Evolutionary conservation across 2,797 vertebrate genomes (phyloP).

Genomic region (Heteromormyrus szaboi): DNA sequence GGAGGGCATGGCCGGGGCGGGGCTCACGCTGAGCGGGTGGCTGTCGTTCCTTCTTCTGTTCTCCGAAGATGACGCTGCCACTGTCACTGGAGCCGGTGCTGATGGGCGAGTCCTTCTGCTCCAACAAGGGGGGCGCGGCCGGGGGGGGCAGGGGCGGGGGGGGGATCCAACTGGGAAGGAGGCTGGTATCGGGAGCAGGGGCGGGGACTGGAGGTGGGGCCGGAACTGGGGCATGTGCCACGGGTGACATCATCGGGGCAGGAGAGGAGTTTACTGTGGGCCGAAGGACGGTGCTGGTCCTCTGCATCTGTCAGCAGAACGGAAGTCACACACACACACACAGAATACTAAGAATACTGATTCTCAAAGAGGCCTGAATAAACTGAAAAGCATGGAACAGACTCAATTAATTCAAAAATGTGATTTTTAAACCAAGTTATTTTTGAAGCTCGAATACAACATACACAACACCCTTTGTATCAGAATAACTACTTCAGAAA

Average conservation of each 20-base stretch:
- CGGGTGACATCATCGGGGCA: slow-evolving; percentile 7
- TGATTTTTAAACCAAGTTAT: neutral
- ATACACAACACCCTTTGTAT: neutral
- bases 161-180: slow-evolving; percentile 51
- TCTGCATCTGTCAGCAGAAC: slow-evolving; percentile 73
- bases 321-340: neutral
- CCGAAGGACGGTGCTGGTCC: slow-evolving; percentile 61
- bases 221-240: slow-evolving; percentile 31
- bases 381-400: neutral
- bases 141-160: slow-evolving; percentile 66
- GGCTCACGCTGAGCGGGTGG: slow-evolving; percentile 66
- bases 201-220: slow-evolving; percentile 41
- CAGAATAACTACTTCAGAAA: neutral
- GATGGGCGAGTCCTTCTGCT: slow-evolving; percentile 57
- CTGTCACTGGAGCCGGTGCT: slow-evolving; percentile 69
- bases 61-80: slow-evolving; percentile 55
- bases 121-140: slow-evolving; percentile 28
- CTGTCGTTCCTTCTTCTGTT: slow-evolving; percentile 59
- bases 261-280: slow-evolving; percentile 41
- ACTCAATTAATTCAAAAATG: neutral
- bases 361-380: neutral
- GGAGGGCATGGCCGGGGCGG: neutral
- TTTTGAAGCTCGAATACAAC: neutral
- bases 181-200: slow-evolving; percentile 49
- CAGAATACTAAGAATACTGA: neutral